A percentile compares a stretch with the other conserved stretches of the same genome.
phyloP scores from a whole-genome alignment of 2,888 invertebrate species.

The Drosophila paramelanica region DNA sequence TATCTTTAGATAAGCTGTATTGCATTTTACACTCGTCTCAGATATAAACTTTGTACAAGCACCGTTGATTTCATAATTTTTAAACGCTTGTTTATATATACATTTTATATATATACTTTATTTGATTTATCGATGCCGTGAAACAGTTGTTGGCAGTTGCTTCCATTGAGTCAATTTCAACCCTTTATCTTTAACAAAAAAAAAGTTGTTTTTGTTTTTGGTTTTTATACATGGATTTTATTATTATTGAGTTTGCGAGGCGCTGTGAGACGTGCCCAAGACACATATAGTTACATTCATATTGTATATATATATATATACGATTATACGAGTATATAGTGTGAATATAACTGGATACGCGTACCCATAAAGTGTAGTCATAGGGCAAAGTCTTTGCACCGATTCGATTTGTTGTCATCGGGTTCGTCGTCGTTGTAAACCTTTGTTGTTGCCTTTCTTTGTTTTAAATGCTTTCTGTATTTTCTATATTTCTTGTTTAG shows the following conservation, averaged over 20 bases:
- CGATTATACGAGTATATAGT: not conserved
- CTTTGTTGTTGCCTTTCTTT: constrained; percentile 38
- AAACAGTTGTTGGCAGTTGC: constrained; percentile 35
- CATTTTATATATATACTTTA: not conserved
- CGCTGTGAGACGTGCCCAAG: constrained; percentile 27
- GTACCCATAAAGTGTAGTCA: constrained; percentile 62
- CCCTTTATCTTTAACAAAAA: constrained; percentile 1
- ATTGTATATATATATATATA: no score
- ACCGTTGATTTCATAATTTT: constrained; percentile 27
- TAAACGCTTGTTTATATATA: not conserved
- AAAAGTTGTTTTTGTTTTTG: constrained; percentile 3
- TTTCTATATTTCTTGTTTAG: constrained; percentile 45
- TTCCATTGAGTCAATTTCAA: constrained; percentile 19
- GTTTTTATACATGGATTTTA: constrained; percentile 1
- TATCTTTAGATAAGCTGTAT: not conserved
- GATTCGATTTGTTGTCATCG: constrained; percentile 68
- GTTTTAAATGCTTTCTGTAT: constrained; percentile 37
- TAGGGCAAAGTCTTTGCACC: constrained; percentile 78
- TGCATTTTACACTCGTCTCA: not conserved
- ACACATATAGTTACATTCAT: constrained; percentile 9
- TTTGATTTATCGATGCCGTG: constrained; percentile 28
- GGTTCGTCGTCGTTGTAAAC: constrained; percentile 22
- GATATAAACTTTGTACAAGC: constrained; percentile 17
- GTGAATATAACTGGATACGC: constrained; percentile 21
- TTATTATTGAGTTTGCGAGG: constrained; percentile 25